Evolutionary conservation across 2,888 invertebrate species (phyloP), one percentile per base, ranked within the genome.

Genomic region (Ditula angustiorana): DNA sequence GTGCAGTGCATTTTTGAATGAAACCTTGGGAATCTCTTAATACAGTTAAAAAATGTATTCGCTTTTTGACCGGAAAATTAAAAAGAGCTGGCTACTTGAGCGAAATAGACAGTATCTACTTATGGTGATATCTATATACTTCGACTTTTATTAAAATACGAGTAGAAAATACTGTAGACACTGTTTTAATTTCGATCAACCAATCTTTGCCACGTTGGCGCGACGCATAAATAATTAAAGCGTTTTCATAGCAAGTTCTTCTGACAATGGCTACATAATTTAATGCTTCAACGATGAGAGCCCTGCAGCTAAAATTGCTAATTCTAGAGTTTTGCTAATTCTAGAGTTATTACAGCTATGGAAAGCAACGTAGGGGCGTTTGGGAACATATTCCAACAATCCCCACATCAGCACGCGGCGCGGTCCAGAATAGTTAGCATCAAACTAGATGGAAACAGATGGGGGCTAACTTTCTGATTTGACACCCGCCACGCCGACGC

Each of bases 361-460:
- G 53, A 24, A 16, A 33, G 41, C 28, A 33, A 44, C 19, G 47
- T 23, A 53, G 47, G 50, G 49, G 49, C n/a, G 16, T 63, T 52
- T 30, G 61, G 11, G 59, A 68, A 66, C 66, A 71, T 69, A 67
- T 62, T 72, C 59, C 66, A 78, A 79, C 73, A 75, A 74, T 73
- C 69, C 68, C 52, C 53, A 61, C 60, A 66, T 66, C 55, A 53
- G 58, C 50, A 55, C 44, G 50, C 24, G 67, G 61, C 44, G 50
- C 24, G 67, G 61, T 57, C 67, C 65, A 69, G 66, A 78, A 79
- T 82, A 80, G 82, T 83, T 82, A 70, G 77, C 74, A 74, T 77
- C 69, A 72, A 71, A 71, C 71, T 74, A 46, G 72, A 69, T 66
- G 71, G 71, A 65, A 73, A 74, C 82, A 79, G 80, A 78, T 80